phyloP scores from a whole-genome alignment of 1,140 invertebrate genomes.

The Lysiphlebus fabarum region DNA sequence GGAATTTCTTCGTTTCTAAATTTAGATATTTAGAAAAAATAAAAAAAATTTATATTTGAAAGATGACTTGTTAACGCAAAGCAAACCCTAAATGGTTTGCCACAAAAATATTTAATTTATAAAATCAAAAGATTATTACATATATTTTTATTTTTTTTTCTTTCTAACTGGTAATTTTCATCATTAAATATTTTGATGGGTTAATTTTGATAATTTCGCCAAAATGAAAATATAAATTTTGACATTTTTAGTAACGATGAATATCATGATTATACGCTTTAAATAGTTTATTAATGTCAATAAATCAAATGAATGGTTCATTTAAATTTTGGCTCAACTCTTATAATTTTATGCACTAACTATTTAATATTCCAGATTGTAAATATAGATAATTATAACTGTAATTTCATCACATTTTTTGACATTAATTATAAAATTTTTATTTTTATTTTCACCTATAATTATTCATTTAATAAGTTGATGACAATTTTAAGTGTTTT shows the following conservation, averaged over 20 bases:
- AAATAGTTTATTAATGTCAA: not conserved
- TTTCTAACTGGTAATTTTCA: conserved; percentile 2
- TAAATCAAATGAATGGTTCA: too few relatives aligned
- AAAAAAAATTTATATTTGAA: conserved; percentile 6
- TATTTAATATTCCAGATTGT: too few relatives aligned
- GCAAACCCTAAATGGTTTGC: conserved; percentile 19
- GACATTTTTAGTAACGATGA: not conserved
- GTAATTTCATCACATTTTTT: too few relatives aligned
- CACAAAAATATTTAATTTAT: not conserved
- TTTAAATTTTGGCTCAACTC: too few relatives aligned
- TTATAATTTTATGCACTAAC: too few relatives aligned
- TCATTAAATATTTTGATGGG: too few relatives aligned
- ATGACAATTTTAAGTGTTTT: too few relatives aligned
- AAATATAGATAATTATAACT: too few relatives aligned
- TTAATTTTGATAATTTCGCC: conserved; percentile 14
- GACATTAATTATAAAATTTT: too few relatives aligned
- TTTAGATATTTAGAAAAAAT: conserved; percentile 17
- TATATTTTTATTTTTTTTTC: not conserved
- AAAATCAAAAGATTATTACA: too few relatives aligned
- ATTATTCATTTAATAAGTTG: too few relatives aligned
- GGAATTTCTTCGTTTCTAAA: conserved; percentile 27
- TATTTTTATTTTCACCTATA: too few relatives aligned
- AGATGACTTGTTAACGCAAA: conserved; percentile 1
- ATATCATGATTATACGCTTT: conserved; percentile 9
- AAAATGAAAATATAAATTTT: conserved; percentile 5